Evolutionary conservation across 2,797 vertebrate species (phyloP).

Genomic region (Echeneis naucrates): DNA sequence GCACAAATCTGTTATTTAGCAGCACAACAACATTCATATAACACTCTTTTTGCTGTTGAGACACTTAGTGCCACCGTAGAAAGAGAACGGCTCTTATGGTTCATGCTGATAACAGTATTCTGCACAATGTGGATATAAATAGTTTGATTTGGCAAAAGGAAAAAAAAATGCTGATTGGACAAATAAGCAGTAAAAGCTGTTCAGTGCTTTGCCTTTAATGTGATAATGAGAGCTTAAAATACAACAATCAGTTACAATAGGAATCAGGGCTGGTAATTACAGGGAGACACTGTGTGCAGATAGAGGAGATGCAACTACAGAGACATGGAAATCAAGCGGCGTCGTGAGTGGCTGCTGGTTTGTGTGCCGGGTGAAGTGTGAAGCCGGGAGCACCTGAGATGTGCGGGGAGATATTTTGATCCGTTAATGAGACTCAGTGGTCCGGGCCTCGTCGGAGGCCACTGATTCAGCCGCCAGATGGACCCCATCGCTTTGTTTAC

Average conservation of each 20-base stretch:
- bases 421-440: slow-evolving; percentile 59
- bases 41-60: slow-evolving; percentile 7
- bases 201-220: slow-evolving; percentile 37
- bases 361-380: slow-evolving; percentile 21
- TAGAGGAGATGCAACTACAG: slow-evolving; percentile 26
- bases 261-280: slow-evolving; percentile 9
- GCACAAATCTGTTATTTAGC: slow-evolving; percentile 12
- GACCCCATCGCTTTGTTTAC: slow-evolving; percentile 77
- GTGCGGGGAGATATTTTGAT: slow-evolving; percentile 48
- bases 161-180: slow-evolving; percentile 46
- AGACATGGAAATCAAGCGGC: slow-evolving; percentile 31
- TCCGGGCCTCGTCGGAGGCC: slow-evolving; percentile 44
- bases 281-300: slow-evolving; percentile 18
- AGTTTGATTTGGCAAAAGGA: slow-evolving; percentile 42
- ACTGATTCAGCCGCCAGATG: slow-evolving; percentile 64
- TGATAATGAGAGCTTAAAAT: slow-evolving; percentile 58
- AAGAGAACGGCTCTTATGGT: slow-evolving; percentile 2
- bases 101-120: slow-evolving; percentile 39
- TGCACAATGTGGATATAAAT: slow-evolving; percentile 54
- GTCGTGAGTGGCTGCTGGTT: slow-evolving; percentile 25
- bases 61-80: slow-evolving; percentile 24
- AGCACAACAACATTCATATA: slow-evolving; percentile 15
- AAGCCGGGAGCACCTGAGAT: slow-evolving; percentile 51
- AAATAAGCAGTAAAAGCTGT: slow-evolving; percentile 26
- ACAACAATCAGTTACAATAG: slow-evolving; percentile 33